Conservation (phyloP, 2,888 invertebrate genomes). For the Ditylenchus weischeri region DNA sequence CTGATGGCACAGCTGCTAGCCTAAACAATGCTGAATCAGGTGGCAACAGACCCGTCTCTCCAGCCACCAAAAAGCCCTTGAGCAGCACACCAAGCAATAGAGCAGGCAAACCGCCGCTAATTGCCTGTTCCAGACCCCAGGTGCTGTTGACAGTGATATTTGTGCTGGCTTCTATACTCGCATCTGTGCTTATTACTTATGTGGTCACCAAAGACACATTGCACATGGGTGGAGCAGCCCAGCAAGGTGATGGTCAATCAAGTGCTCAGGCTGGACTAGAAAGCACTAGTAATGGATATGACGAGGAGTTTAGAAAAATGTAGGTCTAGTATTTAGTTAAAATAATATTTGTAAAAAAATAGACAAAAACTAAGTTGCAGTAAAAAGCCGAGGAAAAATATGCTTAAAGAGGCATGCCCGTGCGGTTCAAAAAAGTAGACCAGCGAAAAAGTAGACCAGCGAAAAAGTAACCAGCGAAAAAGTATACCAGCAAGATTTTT, state of each 20-base stretch:
- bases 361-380: too few species aligned
- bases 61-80: conserved; percentile 1
- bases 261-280: not conserved
- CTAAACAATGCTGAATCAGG: not conserved
- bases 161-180: conserved; percentile 25
- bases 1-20: conserved; percentile 10
- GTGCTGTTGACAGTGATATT: conserved; percentile 25
- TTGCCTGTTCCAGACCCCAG: conserved; percentile 20
- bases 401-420: too few species aligned
- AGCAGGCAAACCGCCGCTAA: not conserved
- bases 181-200: conserved; percentile 34
- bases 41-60: not conserved
- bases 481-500: too few species aligned
- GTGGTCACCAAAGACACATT: conserved; percentile 21
- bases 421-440: too few species aligned
- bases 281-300: not conserved
- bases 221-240: not conserved
- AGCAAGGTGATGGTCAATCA: not conserved
- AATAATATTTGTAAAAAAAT: too few species aligned
- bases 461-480: too few species aligned
- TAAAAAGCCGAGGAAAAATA: too few species aligned
- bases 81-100: conserved; percentile 11
- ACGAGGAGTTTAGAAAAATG: conserved; percentile 9
- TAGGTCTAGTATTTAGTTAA: not conserved
- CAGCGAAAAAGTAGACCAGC: too few species aligned